Evolutionary conservation across 1,140 invertebrate species (phyloP), one percentile per base, ranked within the genome.

Genomic region (Drosophila biarmipes): DNA sequence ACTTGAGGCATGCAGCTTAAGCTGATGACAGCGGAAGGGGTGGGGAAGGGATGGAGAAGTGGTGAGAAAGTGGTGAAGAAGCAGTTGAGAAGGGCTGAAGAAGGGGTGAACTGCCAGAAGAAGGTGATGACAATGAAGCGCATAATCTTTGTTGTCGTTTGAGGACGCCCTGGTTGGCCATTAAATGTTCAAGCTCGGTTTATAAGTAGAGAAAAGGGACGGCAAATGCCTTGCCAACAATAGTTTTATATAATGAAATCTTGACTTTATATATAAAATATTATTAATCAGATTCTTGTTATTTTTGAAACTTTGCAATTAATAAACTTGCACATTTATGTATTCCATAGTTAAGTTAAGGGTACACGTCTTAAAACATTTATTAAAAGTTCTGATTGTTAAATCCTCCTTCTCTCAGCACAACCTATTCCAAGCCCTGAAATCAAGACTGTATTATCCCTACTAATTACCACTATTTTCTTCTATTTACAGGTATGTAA

Each of bases 401-500:
- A n/a, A n/a, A n/a, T n/a, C n/a, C n/a, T n/a, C n/a, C n/a, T 24
- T 24, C 3, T 11, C 40, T 12, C 7, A 15, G 38, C 17, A 11
- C 10, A 11, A 19, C 15, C 1, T 14, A 5, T 21, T 19, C 19
- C 6, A 11, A 15, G 24, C 14, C 42, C 0, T 0, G 15, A 15
- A 14, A 3, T 11, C 11, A 19, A 8, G 7, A 14, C 0, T 11
- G 43, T n/a, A 8, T 17, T 12, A n/a, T 6, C 31, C 11, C 11
- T 34, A 53, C 42, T 82, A 66, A 82, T 57, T 17, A 19, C 6
- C 5, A 24, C 51, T 55, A 15, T 29, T 54, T 38, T 72, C 42
- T 62, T 46, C 14, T 59, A 21, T 24, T 74, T 82, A 11, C 80
- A 84, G 80, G 80, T 84, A 84, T 79, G 80, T 81, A 57, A 43